Evolutionary conservation across 2,888 invertebrate species (phyloP).

Genomic region (Metellina segmentata): DNA sequence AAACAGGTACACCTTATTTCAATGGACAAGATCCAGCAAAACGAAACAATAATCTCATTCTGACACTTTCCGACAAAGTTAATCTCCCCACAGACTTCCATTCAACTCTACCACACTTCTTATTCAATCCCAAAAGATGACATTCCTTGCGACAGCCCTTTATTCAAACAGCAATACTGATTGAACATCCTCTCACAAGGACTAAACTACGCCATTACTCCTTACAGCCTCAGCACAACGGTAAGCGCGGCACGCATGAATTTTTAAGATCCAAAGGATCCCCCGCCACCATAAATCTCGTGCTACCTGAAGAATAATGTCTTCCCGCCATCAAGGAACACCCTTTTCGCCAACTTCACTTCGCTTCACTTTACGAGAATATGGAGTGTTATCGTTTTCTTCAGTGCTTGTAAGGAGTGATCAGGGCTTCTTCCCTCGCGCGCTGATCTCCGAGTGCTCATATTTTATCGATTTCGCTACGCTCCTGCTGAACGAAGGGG

Average conservation of each 20-base stretch:
- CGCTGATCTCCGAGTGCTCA: neutral
- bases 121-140: neutral
- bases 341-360: slow-evolving; percentile 48
- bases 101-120: neutral
- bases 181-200: neutral
- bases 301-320: slow-evolving; percentile 43
- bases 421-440: slow-evolving; percentile 1
- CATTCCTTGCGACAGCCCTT: neutral
- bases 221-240: neutral
- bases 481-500: neutral
- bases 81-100: too few relatives aligned
- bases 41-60: too few relatives aligned
- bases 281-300: slow-evolving; percentile 15
- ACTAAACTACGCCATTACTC: neutral
- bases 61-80: too few relatives aligned
- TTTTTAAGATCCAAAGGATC: slow-evolving; percentile 31
- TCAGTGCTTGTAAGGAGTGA: slow-evolving; percentile 22
- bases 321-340: slow-evolving; percentile 14
- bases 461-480: slow-evolving; percentile 43
- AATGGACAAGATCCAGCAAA: too few relatives aligned
- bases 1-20: too few relatives aligned
- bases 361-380: slow-evolving; percentile 27
- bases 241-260: slow-evolving; percentile 19
- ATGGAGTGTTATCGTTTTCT: slow-evolving; percentile 45
- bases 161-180: neutral